These are phyloP conservation scores for Microctenopoma lineatum DNA, from an alignment of 2,797 vertebrate species.

Conservation along the genomic window DNA sequence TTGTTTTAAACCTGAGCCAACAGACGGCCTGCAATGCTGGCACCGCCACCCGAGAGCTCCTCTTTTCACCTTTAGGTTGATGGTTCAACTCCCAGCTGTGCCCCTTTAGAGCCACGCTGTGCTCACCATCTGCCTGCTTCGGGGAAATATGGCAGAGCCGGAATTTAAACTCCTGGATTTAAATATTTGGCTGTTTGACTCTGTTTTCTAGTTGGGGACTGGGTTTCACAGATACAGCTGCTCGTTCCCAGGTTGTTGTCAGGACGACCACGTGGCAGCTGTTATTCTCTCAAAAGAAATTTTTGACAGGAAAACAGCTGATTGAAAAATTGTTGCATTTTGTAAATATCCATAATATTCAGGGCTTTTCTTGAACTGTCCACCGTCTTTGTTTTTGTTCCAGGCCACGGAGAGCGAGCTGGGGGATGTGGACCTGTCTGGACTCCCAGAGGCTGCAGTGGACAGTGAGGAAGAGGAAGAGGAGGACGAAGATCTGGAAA, in stretches of 20 bases:
- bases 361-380: background rate
- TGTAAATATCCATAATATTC: conserved; percentile 3
- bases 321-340: background rate
- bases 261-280: background rate
- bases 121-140: conserved; percentile 51
- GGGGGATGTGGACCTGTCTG: conserved; percentile 96
- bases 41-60: conserved; percentile 16
- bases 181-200: conserved; percentile 36
- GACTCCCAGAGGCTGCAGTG: conserved; percentile 94
- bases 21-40: conserved; percentile 51
- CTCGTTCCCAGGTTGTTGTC: conserved; percentile 24
- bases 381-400: background rate
- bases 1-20: background rate
- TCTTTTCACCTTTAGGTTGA: conserved; percentile 55
- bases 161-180: conserved; percentile 31
- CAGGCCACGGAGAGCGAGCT: conserved; percentile 97
- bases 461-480: conserved; percentile 98
- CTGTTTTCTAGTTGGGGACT: conserved; percentile 10
- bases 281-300: too few species aligned
- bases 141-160: conserved; percentile 10
- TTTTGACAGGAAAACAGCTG: too few species aligned
- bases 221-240: conserved; percentile 15
- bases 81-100: conserved; percentile 50
- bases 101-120: conserved; percentile 18
- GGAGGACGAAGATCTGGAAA: conserved; percentile 96